Base-by-base conservation (phyloP, 2,888 invertebrate species). In the Drosophila melanosoma region DNA sequence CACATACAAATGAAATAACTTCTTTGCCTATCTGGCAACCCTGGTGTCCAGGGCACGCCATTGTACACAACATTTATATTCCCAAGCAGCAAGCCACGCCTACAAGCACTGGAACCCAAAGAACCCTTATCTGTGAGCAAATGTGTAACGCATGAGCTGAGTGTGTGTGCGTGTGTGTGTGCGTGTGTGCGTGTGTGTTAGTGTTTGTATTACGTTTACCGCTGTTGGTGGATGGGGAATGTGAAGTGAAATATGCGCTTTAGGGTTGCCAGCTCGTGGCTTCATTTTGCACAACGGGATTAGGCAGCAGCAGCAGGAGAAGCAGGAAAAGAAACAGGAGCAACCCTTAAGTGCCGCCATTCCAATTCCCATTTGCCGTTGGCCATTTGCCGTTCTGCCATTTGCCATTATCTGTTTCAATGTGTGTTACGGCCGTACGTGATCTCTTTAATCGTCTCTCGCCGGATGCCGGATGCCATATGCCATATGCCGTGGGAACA, bases 221-320 rank as follows among this genome's bases (percentile, higher is more conserved):
- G 48, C 29, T 59, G 45, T 56, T 56, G 59, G 54, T 59, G 58
- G 66, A 48, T 54, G 68, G 56, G 56, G 58, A 71, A 29, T 7
- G 23, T 10, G 32, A 42, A 17, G 32, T 42, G 53, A 29, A 29
- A 52, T 49, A 15, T 45, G 62, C 57, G 60, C 29, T 35, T 36
- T 51, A 75, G 76, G 82, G 71, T 71, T 69, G 72, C 53, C 38
- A 62, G 76, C 68, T 65, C 84, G 78, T 86, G 83, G 78, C 73
- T 82, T 69, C 89, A 91, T 91, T 91, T 91, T 90, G 79, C 69
- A 49, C 70, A 60, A 53, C 53, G 65, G 81, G 90, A 85, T 91
- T 89, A 84, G 85, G 64, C 75, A 72, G 38, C 56, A 38, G 64
- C 72, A 66, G 74, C 69, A 53, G 67, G 71, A 67, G 74, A 42